These are phyloP conservation scores for Chrysolophus pictus DNA, from an alignment of 2,797 vertebrate genomes.

Conservation along the genomic window DNA sequence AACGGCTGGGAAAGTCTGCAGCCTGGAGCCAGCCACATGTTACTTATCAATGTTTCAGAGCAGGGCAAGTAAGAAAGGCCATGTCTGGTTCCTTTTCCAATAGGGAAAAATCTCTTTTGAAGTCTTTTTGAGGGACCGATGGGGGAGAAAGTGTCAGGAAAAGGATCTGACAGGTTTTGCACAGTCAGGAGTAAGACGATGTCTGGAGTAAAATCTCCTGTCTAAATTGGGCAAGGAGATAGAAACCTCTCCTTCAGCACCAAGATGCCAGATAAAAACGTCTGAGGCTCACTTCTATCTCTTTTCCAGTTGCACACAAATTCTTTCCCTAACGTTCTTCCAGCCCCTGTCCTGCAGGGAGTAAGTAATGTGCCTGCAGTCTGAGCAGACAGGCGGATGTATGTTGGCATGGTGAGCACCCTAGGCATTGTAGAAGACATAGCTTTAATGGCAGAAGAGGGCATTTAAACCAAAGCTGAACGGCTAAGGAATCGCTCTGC, in stretches of 20 bases:
- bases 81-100: conserved; percentile 46
- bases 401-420: background rate
- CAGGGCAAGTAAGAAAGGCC: conserved; percentile 44
- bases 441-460: background rate
- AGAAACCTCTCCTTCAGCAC: conserved; percentile 50
- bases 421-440: background rate
- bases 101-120: conserved; percentile 63
- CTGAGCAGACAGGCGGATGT: background rate
- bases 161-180: conserved; percentile 61
- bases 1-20: conserved; percentile 51
- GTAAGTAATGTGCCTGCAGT: background rate
- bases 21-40: conserved; percentile 63
- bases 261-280: conserved; percentile 31
- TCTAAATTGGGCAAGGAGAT: conserved; percentile 34
- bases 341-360: conserved; percentile 37
- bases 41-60: conserved; percentile 70
- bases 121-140: conserved; percentile 39
- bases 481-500: background rate
- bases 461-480: background rate
- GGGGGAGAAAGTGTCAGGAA: conserved; percentile 63
- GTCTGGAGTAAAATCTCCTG: conserved; percentile 24
- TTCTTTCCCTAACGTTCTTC: conserved; percentile 23
- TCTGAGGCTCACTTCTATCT: background rate
- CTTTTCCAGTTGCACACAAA: conserved; percentile 43
- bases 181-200: background rate